Percentiles rank a stretch among this genome's conserved stretches.
phyloP scores from a whole-genome alignment of 2,113 vertebrate species.

The Toxotes jaculatrix region DNA sequence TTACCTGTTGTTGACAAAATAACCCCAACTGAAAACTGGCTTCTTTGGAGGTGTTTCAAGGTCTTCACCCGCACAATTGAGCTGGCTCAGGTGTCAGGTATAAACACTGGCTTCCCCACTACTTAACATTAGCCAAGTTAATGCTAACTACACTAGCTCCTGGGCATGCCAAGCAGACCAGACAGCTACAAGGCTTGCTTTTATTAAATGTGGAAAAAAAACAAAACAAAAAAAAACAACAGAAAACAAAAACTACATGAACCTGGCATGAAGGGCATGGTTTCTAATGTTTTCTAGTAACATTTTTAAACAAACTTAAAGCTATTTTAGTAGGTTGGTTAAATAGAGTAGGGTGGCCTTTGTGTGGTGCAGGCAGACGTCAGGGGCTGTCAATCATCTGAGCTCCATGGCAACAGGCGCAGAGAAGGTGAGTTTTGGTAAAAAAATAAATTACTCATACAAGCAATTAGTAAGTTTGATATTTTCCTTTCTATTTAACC shows the following conservation, averaged over 20 bases:
- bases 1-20: neutral
- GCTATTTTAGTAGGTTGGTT: neutral
- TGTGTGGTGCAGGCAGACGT: neutral
- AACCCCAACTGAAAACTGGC: too few species aligned
- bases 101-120: neutral
- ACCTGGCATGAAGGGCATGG: neutral
- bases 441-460: neutral
- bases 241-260: neutral
- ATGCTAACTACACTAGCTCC: neutral
- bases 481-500: neutral
- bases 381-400: slow-evolving; percentile 29
- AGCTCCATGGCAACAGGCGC: slow-evolving; percentile 26
- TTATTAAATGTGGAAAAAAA: too few species aligned
- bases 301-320: neutral
- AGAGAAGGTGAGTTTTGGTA: neutral
- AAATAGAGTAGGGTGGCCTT: too few species aligned
- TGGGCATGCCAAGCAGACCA: neutral
- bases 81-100: neutral
- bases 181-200: neutral
- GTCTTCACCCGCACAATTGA: neutral
- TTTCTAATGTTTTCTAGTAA: neutral
- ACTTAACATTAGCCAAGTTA: neutral
- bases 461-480: neutral
- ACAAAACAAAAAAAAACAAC: neutral
- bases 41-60: neutral